phyloP scores from a whole-genome alignment of 2,888 invertebrate species.

The Pyrgus malvae region DNA sequence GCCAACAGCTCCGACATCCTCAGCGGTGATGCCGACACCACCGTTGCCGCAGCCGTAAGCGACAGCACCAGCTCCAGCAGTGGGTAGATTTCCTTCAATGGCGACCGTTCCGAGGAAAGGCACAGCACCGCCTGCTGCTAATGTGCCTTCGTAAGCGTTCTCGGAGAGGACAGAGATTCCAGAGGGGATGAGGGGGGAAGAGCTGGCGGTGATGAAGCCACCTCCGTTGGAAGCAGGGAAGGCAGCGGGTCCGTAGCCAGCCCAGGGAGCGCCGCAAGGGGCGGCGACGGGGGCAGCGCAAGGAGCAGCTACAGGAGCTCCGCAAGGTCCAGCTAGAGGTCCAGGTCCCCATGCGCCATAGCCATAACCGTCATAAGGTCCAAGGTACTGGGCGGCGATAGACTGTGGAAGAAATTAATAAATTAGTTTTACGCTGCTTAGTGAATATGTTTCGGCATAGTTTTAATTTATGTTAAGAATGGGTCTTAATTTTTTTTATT shows the following conservation, averaged over 20 bases:
- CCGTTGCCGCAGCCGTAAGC: slow-evolving; percentile 41
- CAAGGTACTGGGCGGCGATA: no score
- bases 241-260: not conserved
- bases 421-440: no score
- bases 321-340: no score
- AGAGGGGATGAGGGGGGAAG: slow-evolving; percentile 41
- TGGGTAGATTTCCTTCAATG: slow-evolving; percentile 39
- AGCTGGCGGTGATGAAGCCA: slow-evolving; percentile 40
- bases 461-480: no score
- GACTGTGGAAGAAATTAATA: no score
- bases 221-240: slow-evolving; percentile 11
- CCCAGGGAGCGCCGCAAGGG: not conserved
- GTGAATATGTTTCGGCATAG: no score
- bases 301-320: not conserved
- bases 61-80: slow-evolving; percentile 39
- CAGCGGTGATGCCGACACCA: slow-evolving; percentile 35
- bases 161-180: slow-evolving; percentile 47
- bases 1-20: slow-evolving; percentile 26
- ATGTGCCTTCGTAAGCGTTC: slow-evolving; percentile 41
- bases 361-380: no score
- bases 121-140: slow-evolving; percentile 40
- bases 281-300: not conserved
- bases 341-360: no score
- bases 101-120: slow-evolving; percentile 43
- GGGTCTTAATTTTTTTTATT: no score